phyloP scores from a whole-genome alignment of 2,797 vertebrate species.

The Lutjanus campechanus region DNA sequence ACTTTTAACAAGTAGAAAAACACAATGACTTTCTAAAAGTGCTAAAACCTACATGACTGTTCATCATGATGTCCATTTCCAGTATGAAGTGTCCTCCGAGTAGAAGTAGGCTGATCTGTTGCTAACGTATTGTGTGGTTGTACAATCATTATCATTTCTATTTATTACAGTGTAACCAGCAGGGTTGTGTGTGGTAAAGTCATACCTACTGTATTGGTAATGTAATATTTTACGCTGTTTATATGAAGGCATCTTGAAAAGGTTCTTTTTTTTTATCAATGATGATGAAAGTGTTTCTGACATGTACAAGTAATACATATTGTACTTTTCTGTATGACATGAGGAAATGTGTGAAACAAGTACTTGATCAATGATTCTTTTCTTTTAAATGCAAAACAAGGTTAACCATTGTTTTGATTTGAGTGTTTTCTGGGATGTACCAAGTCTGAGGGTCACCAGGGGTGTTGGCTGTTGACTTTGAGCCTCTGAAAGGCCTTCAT shows the following conservation, averaged over 20 bases:
- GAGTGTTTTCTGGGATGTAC: slow-evolving; percentile 26
- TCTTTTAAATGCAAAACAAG: slow-evolving; percentile 22
- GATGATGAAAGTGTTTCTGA: slow-evolving; percentile 35
- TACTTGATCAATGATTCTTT: slow-evolving; percentile 10
- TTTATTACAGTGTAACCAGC: slow-evolving; percentile 69
- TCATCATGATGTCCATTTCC: slow-evolving; percentile 27
- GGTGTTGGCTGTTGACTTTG: slow-evolving; percentile 10
- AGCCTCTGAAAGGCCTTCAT: slow-evolving; percentile 29
- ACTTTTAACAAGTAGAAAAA: slow-evolving; percentile 13
- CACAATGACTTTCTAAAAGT: slow-evolving; percentile 32
- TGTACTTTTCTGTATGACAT: not conserved
- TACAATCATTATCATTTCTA: slow-evolving; percentile 64
- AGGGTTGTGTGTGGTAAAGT: slow-evolving; percentile 54
- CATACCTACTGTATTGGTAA: slow-evolving; percentile 42
- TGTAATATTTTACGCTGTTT: slow-evolving; percentile 48
- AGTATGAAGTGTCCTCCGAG: slow-evolving; percentile 31
- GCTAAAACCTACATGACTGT: slow-evolving; percentile 33
- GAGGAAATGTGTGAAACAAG: slow-evolving; percentile 11
- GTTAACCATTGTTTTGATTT: slow-evolving; percentile 7
- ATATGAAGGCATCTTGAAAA: slow-evolving; percentile 53
- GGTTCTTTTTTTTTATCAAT: slow-evolving; percentile 34
- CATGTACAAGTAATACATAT: slow-evolving; percentile 19
- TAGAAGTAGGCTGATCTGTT: slow-evolving; percentile 66
- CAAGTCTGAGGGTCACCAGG: slow-evolving; percentile 14
- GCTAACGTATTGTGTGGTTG: slow-evolving; percentile 64